These are phyloP conservation scores for Agriopis marginaria DNA, from an alignment of 2,888 invertebrate genomes.

Conservation along the genomic window DNA sequence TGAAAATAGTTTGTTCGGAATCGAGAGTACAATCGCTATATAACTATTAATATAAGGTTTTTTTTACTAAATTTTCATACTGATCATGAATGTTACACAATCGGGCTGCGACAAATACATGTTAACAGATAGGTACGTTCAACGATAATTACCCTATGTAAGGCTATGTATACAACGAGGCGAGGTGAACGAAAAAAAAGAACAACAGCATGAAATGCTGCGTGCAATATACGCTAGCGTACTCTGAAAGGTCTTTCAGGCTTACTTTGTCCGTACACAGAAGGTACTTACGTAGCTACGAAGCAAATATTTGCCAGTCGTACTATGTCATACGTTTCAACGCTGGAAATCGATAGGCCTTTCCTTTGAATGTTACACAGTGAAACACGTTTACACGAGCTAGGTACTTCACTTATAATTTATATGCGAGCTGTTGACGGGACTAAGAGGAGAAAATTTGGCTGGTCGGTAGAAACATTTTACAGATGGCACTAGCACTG, in stretches of 20 bases:
- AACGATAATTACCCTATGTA: no score
- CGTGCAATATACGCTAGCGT: neutral
- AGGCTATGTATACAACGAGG: no score
- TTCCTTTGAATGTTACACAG: constrained; percentile 13
- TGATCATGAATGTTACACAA: no score
- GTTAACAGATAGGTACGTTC: no score
- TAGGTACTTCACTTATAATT: neutral
- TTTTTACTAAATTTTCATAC: no score
- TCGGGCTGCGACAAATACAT: no score
- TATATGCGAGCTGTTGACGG: neutral
- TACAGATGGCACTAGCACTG: no score
- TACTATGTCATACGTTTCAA: constrained; percentile 26
- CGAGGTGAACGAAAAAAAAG: no score
- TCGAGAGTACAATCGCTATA: no score
- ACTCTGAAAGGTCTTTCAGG: constrained; percentile 3
- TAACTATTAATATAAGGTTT: no score
- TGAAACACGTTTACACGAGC: constrained; percentile 2
- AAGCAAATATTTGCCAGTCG: constrained; percentile 27
- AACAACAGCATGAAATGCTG: neutral
- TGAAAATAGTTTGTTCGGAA: no score
- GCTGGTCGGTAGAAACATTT: no score
- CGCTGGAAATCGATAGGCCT: constrained; percentile 22
- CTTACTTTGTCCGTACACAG: constrained; percentile 15
- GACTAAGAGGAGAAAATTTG: neutral
- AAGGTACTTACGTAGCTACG: constrained; percentile 1